Evolutionary conservation across 2,888 invertebrate genomes (phyloP).

Genomic region (Lithophane socia): DNA sequence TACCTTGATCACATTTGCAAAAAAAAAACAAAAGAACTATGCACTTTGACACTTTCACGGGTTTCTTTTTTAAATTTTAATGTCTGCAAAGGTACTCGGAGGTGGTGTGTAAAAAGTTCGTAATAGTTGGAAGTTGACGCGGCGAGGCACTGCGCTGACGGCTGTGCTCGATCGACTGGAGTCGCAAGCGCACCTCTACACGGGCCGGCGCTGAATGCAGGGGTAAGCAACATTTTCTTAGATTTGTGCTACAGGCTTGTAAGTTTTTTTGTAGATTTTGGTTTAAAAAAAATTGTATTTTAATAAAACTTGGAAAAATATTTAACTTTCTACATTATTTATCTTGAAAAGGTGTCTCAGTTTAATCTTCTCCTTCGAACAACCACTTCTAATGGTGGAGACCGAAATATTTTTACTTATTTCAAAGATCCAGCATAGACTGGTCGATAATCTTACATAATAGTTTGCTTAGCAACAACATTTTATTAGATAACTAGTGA

Average conservation of each 20-base stretch:
- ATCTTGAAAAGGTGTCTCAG: too few species aligned
- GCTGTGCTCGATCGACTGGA: constrained; percentile 86
- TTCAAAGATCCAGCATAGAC: not conserved
- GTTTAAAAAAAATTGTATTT: not conserved
- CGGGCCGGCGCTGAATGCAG: constrained; percentile 78
- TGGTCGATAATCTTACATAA: not conserved
- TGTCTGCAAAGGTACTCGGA: constrained; percentile 71
- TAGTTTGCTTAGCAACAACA: not conserved
- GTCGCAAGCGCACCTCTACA: constrained; percentile 84
- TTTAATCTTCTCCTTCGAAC: too few species aligned
- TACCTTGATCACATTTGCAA: constrained; percentile 74
- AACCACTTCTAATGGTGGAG: not conserved
- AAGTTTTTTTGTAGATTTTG: not conserved
- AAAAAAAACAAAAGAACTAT: constrained; percentile 59
- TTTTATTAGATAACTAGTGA: too few species aligned
- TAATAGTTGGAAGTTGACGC: constrained; percentile 74
- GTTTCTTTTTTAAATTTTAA: constrained; percentile 60
- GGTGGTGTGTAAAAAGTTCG: constrained; percentile 78
- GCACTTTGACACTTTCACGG: constrained; percentile 75
- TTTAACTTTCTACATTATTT: not conserved
- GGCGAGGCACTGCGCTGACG: constrained; percentile 79
- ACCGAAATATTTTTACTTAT: not conserved
- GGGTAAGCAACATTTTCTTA: constrained; percentile 77
- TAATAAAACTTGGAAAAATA: not conserved
- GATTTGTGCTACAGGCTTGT: not conserved